Evolutionary conservation across 2,797 vertebrate genomes (phyloP), one percentile per base, ranked within the genome.

Genomic region (Sebastes taczanowskii): DNA sequence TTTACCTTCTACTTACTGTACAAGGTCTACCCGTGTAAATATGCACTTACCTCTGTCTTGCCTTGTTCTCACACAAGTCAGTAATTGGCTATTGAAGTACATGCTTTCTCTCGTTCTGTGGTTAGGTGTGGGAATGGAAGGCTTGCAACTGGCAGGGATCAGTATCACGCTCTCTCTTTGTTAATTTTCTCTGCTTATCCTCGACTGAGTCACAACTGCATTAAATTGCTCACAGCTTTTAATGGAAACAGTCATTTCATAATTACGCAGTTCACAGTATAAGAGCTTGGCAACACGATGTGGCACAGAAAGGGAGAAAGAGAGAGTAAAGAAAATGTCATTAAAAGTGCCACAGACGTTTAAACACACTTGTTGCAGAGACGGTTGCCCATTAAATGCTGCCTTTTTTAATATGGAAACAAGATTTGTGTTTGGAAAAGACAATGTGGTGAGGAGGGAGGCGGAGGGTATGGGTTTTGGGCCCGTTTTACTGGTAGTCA

Each of bases 171-270:
- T 82, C 74, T 75, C 77, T 69, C 71, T 80, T 86, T 91, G 86
- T 92, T 90, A 85, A 87, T 87, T 84, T 35, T 85, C 77, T 85
- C 70, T 30, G 63, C 85, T 85, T 88, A 69, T 91, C 80, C 88
- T 86, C 18, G 60, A 76, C 83, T 83, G 81, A 90, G 82, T 91
- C 88, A 84, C 80, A 88, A 86, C 85, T 88, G 73, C 78, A 85
- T 93, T 91, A 85, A 94, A 95, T 95, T 92, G 93, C 91, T 93
- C 53, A 73, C 82, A 88, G 86, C 81, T 89, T 93, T 94, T 92
- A 94, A 95, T 95, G 92, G 94, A 94, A 96, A 92, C 93, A 90
- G 90, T 89, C 82, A 88, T 95, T 94, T 94, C 80, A 91, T 94
- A 95, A 95, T 94, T 92, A 93, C 65, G 66, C 88, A 89, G 95